These are phyloP conservation scores for Phalanger gymnotis DNA, from an alignment of 2,797 vertebrate genomes.

Conservation along the genomic window DNA sequence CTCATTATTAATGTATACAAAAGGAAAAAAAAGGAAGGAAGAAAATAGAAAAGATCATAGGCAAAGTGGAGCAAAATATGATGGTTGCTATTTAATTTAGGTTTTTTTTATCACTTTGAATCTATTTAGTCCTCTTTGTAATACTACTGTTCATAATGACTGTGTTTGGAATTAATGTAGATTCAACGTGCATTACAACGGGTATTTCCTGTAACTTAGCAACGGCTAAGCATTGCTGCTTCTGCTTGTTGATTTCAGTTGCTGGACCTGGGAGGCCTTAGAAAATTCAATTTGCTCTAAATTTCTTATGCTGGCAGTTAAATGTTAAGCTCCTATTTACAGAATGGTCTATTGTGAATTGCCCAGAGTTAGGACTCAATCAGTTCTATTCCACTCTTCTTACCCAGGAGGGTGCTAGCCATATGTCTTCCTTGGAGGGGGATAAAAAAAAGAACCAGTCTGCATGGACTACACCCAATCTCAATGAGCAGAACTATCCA, in stretches of 20 bases:
- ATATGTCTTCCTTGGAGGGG: background rate
- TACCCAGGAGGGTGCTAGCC: slow-evolving; percentile 24
- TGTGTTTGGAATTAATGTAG: slow-evolving; percentile 82
- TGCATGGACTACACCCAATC: background rate
- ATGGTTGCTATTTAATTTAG: slow-evolving; percentile 74
- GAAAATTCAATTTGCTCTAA: slow-evolving; percentile 77
- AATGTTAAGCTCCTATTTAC: slow-evolving; percentile 72
- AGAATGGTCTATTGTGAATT: slow-evolving; percentile 66
- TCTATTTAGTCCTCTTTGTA: slow-evolving; percentile 78
- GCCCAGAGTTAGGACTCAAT: slow-evolving; percentile 62
- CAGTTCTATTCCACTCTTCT: slow-evolving; percentile 5
- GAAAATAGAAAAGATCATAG: slow-evolving; percentile 50
- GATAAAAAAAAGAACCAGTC: background rate
- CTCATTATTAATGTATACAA: slow-evolving; percentile 40
- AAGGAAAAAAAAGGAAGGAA: background rate
- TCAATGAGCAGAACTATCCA: background rate
- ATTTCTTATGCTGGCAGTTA: slow-evolving; percentile 79
- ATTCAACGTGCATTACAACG: slow-evolving; percentile 74
- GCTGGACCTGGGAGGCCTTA: slow-evolving; percentile 62
- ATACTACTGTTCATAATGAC: slow-evolving; percentile 74
- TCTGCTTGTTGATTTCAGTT: slow-evolving; percentile 76
- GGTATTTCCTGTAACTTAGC: slow-evolving; percentile 81
- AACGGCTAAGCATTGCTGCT: slow-evolving; percentile 76
- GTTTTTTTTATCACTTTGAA: slow-evolving; percentile 74
- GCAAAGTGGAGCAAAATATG: slow-evolving; percentile 69